Evolutionary conservation across 1,140 invertebrate genomes (phyloP).

Genomic region (Drosophila oshimai): DNA sequence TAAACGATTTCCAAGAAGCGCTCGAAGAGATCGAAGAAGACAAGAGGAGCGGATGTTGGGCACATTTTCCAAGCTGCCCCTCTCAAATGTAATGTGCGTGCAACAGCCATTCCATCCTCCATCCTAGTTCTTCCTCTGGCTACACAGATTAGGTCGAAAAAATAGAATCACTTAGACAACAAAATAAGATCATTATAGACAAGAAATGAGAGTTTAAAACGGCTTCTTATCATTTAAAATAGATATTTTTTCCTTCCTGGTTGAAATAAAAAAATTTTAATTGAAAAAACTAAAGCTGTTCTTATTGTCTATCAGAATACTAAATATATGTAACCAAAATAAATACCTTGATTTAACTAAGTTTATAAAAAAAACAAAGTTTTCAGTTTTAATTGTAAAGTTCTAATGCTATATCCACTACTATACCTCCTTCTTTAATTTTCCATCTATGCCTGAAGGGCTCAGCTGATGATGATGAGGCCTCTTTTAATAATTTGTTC

Average conservation of each 20-base stretch:
- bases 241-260: too few species aligned
- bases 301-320: too few species aligned
- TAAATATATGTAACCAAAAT: too few species aligned
- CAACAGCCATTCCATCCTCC: constrained; percentile 13
- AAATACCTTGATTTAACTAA: background rate
- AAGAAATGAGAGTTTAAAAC: too few species aligned
- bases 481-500: constrained; percentile 11
- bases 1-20: constrained; percentile 77
- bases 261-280: too few species aligned
- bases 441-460: constrained; percentile 22
- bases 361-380: background rate
- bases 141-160: background rate
- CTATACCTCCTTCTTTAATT: constrained; percentile 1
- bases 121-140: constrained; percentile 13
- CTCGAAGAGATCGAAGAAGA: constrained; percentile 45
- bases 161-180: background rate
- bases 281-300: too few species aligned
- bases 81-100: constrained; percentile 37
- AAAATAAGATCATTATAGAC: background rate
- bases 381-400: too few species aligned
- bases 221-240: too few species aligned
- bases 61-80: constrained; percentile 60
- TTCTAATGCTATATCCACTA: background rate
- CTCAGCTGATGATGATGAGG: constrained; percentile 40
- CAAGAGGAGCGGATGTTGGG: constrained; percentile 61